phyloP scores from a whole-genome alignment of 2,888 invertebrate genomes.

The Drosophila paracracens region DNA sequence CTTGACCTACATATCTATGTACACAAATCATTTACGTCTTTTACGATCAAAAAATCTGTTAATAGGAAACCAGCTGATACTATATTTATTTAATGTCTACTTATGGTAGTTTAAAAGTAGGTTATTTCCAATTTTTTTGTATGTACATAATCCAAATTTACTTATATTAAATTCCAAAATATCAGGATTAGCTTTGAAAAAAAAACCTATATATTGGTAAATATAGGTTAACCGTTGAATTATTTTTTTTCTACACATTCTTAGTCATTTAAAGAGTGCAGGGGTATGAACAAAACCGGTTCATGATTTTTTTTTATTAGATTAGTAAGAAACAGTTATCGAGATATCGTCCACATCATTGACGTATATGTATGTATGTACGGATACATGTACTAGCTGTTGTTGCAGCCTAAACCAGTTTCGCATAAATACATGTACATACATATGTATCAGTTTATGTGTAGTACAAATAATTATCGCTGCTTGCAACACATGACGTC shows the following conservation, averaged over 20 bases:
- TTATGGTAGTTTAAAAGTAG: not conserved
- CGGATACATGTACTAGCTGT: not conserved
- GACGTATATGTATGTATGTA: not conserved
- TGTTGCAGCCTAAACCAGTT: slow-evolving; percentile 41
- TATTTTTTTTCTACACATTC: not conserved
- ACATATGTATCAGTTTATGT: not conserved
- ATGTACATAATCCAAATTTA: not conserved
- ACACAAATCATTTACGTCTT: not conserved
- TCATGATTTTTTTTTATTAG: slow-evolving; percentile 7
- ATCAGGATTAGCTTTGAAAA: not conserved
- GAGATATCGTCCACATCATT: slow-evolving; percentile 9
- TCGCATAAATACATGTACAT: slow-evolving; percentile 1
- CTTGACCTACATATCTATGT: not conserved
- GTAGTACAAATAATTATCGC: slow-evolving; percentile 18
- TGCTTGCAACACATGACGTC: slow-evolving; percentile 44
- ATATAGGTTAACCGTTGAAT: not conserved
- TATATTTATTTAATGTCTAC: not conserved
- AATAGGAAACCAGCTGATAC: not conserved
- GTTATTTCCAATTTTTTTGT: not conserved
- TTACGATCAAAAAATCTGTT: not conserved
- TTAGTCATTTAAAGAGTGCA: not conserved
- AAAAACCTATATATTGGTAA: not conserved
- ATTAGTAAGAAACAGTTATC: slow-evolving; percentile 29
- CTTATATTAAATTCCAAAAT: not conserved
- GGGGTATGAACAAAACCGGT: slow-evolving; percentile 53